phyloP scores from a whole-genome alignment of 2,888 invertebrate species.

The Drosophila robusta region DNA sequence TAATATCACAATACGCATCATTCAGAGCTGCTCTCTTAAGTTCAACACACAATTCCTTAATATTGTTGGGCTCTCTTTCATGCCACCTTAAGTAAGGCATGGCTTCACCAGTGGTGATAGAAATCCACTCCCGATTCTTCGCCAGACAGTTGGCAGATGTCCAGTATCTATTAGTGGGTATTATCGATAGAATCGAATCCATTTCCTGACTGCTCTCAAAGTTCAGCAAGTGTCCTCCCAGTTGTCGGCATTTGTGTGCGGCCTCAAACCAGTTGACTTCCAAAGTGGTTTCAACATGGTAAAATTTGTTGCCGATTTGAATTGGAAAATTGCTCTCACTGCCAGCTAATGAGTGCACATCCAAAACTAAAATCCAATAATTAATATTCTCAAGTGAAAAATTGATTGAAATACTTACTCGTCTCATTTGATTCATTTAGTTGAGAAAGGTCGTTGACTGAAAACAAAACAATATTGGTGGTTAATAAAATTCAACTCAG shows the following conservation, averaged over 20 bases:
- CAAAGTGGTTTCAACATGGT: slow-evolving; percentile 1
- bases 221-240: slow-evolving; percentile 41
- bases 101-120: slow-evolving; percentile 10
- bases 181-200: slow-evolving; percentile 6
- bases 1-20: accelerated
- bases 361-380: neutral
- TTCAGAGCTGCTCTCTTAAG: slow-evolving; percentile 1
- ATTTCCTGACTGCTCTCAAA: slow-evolving; percentile 37
- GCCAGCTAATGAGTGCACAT: neutral
- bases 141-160: slow-evolving; percentile 30
- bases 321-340: slow-evolving; percentile 12
- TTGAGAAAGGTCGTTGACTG: neutral
- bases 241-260: slow-evolving; percentile 24
- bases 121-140: neutral
- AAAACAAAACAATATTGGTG: neutral
- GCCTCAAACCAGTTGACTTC: slow-evolving; percentile 32
- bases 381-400: neutral
- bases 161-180: slow-evolving; percentile 8
- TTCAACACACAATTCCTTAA: slow-evolving; percentile 3
- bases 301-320: slow-evolving; percentile 44
- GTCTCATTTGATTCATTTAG: neutral
- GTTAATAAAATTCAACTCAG: neutral
- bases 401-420: neutral
- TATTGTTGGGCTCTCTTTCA: slow-evolving; percentile 18
- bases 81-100: slow-evolving; percentile 29